These are phyloP conservation scores for Pipistrellus pipistrellus DNA, from an alignment of 2,797 vertebrate species.

Conservation along the genomic window DNA sequence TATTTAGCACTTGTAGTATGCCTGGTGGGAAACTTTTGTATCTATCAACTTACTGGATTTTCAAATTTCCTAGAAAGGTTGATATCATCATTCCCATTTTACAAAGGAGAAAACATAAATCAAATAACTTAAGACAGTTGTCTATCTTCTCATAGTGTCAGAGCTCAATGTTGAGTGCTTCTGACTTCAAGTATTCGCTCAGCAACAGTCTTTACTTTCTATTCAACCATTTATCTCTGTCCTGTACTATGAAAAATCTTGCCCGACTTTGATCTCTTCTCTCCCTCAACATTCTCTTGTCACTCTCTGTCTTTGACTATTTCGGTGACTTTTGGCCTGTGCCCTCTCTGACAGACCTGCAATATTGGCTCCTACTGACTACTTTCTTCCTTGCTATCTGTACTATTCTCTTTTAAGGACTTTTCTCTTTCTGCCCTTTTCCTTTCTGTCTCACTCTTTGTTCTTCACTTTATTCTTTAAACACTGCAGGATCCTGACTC, in stretches of 20 bases:
- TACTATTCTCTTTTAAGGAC: conserved; percentile 12
- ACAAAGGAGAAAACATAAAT: not conserved
- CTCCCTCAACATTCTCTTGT: not conserved
- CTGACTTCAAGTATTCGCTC: not conserved
- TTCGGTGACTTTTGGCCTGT: not conserved
- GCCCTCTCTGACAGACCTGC: not conserved
- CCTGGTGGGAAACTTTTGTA: not conserved
- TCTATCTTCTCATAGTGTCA: not conserved
- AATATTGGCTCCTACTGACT: not conserved
- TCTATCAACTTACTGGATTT: not conserved
- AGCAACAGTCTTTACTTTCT: conserved; percentile 50
- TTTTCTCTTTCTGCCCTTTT: not conserved
- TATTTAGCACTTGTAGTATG: not conserved
- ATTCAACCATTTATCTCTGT: not conserved
- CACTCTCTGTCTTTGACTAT: not conserved
- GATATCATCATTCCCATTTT: not conserved
- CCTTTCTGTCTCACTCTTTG: conserved; percentile 30
- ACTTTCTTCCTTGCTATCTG: not conserved
- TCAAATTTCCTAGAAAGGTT: not conserved
- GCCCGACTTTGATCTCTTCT: not conserved
- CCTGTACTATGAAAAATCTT: not conserved
- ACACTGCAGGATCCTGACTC: not conserved
- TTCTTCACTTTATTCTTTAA: conserved; percentile 63
- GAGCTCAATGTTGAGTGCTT: not conserved
- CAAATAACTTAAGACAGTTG: not conserved